Base-by-base conservation (phyloP, 2,113 vertebrate genomes). In the Pseudorhombus dupliciocellatus region DNA sequence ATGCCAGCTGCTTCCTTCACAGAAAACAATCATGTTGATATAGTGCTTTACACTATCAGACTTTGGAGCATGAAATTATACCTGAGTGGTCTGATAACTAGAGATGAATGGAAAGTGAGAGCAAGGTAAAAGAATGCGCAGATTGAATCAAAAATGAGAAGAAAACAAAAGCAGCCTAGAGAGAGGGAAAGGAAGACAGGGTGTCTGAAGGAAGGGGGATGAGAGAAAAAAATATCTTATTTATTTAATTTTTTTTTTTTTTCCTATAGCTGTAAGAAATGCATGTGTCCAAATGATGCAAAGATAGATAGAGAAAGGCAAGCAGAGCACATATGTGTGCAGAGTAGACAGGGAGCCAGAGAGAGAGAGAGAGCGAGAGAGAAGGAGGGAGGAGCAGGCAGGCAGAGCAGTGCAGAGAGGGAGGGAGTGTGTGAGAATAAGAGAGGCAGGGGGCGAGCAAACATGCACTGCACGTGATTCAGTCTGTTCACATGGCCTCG, bases 391-490 rank as follows among this genome's bases (percentile, higher is more conserved):
- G 60, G 54, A 77, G 72, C 79, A 77, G 70, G 77, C 84, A 82
- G 72, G 75, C 83, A 84, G 66, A 88, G 78, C 77, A 50, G 72
- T 20, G 57, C 62, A 70, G 50, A 62, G 71, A 82, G 75, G 59
- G 67, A 79, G 77, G 51, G 65, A 56, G 80, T 50, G 60, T 55
- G 61, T 58, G 55, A 64, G 59, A 54, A 61, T n/a, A 63, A 58
- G 74, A 53, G 65, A 28, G 74, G 30, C 2, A 14, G 22, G 65
- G 79, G 84, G 69, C 0, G 80, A 72, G 79, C 65, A 70, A 88
- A 87, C 76, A 77, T 76, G 54, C 83, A 79, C 83, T 90, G 87
- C 88, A 92, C 74, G 88, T 92, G 91, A 90, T 85, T 67, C 67
- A 73, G 30, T 83, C 75, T 87, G 85, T 87, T 92, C 88, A 90